Percentiles rank a stretch among this genome's conserved stretches.
phyloP scores from a whole-genome alignment of 2,797 vertebrate species.

The Emydoidea blandingii region DNA sequence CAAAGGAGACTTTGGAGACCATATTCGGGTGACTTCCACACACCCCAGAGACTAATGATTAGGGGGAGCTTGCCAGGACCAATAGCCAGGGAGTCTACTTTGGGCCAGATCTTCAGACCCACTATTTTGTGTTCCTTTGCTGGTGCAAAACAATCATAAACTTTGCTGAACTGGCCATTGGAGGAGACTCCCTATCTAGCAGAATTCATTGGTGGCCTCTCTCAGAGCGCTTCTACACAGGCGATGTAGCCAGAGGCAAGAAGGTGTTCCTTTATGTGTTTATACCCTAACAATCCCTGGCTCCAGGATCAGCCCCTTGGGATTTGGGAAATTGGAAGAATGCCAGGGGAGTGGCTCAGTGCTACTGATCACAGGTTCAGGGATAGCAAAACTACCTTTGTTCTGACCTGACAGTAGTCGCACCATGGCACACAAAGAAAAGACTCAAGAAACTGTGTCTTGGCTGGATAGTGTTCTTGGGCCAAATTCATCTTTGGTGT shows the following conservation, averaged over 20 bases:
- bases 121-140: neutral
- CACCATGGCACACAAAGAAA: too few species aligned
- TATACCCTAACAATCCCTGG: neutral
- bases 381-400: neutral
- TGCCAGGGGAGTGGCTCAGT: neutral
- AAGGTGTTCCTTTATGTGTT: neutral
- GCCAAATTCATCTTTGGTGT: neutral
- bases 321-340: neutral
- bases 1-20: neutral
- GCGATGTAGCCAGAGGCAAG: neutral
- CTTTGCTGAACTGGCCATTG: neutral
- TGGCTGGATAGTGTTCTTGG: neutral
- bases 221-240: neutral
- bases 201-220: neutral
- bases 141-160: neutral
- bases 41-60: neutral
- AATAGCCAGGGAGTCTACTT: neutral
- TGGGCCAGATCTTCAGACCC: neutral
- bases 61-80: neutral
- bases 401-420: neutral
- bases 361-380: neutral
- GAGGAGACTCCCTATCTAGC: neutral
- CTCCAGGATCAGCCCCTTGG: neutral
- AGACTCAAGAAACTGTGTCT: neutral
- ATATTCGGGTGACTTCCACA: neutral